Base-by-base conservation (phyloP, 2,797 vertebrate genomes). In the Oreochromis grahami region DNA sequence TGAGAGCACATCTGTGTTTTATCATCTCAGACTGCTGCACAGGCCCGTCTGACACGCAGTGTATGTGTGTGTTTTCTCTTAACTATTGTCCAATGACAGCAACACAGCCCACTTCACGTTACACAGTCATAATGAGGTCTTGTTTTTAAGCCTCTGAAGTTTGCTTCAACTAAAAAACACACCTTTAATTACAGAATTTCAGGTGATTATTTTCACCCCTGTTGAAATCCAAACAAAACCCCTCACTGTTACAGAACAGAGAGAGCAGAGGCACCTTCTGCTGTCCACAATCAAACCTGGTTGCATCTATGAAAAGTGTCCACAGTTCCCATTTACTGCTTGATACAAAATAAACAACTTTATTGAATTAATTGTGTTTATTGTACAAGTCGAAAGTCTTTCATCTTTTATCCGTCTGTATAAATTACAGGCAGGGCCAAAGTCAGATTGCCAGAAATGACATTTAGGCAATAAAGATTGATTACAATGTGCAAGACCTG, bases 1-100 rank as follows among this genome's bases (percentile, higher is more conserved):
- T 86, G 72, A 78, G 81, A 91, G 84, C 81, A 94, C 95, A 96
- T 95, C 93, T 96, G 95, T 80, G 86, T 94, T 93, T 94, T 84
- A 96, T 96, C 92, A 94, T 51, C 77, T 80, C 45, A 55, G 83
- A 93, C 55, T n/a, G 43, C 77, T 52, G 83, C 74, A 85, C 63
- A 89, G 78, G 78, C 48, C 38, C 4, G 34, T 74, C 55, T 32
- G 21, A 85, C 77, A 79, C 43, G 17, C 81, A 84, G 41, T 56
- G 60, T 78, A 77, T 63, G 72, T 43, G 77, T 63, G 29, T 19
- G 58, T 51, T 82, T 63, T 48, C 17, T 56, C 50, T 87, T 78
- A 74, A 32, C 70, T 34, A 51, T 51, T 45, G 65, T 89, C 52
- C 77, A 87, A 52, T 5, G 51, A 82, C 60, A 86, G 68, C 65